phyloP scores from a whole-genome alignment of 2,113 vertebrate genomes.

The Phrynosoma platyrhinos region DNA sequence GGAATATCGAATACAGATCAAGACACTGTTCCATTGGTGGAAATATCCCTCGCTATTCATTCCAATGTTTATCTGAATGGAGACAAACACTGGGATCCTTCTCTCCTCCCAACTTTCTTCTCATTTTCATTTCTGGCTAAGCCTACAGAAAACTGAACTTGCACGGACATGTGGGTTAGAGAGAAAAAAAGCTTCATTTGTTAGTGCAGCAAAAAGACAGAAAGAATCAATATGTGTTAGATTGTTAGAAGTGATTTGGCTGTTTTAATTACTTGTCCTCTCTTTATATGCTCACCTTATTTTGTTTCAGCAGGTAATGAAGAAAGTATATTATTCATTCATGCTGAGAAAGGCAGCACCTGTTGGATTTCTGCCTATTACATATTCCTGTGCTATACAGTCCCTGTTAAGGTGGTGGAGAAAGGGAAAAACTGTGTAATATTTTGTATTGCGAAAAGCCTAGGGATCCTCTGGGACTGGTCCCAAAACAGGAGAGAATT shows the following conservation, averaged over 20 bases:
- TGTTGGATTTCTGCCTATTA: not conserved
- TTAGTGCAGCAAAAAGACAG: not conserved
- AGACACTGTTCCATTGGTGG: no score
- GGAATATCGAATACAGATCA: not conserved
- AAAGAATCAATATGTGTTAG: not conserved
- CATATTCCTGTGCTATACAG: not conserved
- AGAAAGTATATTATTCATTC: not conserved
- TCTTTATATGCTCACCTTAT: not conserved
- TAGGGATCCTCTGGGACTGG: not conserved
- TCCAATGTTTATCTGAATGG: not conserved
- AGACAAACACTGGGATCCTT: not conserved
- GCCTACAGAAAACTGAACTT: not conserved
- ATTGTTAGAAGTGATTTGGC: not conserved
- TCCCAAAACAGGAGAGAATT: not conserved
- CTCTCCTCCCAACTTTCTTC: not conserved
- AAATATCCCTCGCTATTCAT: not conserved
- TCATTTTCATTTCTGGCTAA: not conserved
- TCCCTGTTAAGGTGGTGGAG: not conserved
- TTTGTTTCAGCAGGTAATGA: not conserved
- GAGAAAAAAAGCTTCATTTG: not conserved
- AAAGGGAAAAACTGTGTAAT: not conserved
- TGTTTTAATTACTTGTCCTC: constrained; percentile 6
- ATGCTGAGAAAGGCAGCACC: not conserved
- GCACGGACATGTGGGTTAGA: not conserved
- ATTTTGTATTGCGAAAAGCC: not conserved